Base-by-base conservation (phyloP, 2,888 invertebrate genomes). In the Ormyrus rosae region DNA sequence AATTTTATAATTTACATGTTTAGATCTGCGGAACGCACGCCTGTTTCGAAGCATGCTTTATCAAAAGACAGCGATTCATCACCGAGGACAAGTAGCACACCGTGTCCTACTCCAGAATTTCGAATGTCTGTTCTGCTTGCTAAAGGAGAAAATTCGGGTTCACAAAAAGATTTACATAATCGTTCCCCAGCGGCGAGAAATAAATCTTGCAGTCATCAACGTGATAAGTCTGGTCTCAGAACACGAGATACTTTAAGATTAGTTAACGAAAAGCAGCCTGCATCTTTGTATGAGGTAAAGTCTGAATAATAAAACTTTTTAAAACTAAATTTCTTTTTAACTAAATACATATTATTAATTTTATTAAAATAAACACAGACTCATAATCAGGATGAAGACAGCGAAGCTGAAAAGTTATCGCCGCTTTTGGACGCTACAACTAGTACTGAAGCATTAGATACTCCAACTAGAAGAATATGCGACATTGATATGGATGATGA, bases 341-440 rank as follows among this genome's bases (percentile, higher is more conserved):
- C 50, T 19, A 19, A 19, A n/a, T 13, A 50, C 5, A 8, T 7
- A 51, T 65, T 61, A 56, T 45, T 58, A 48, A 46, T 13, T 45
- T 45, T 8, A 61, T 34, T 34, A 34, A 45, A 45, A 45, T n/a
- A 45, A 45, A 61, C 45, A 9, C 10, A 82, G 82, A 85, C 86
- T 2, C 88, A 92, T 87, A 92, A 92, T 56, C 91, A 92, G 64
- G 96, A 95, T 86, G 95, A 95, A 84, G 96, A 96, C 88, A 96
- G 96, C 88, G 96, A 96, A 90, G 95, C 95, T 69, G 96, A 96
- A 91, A 94, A 96, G 85, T 91, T 96, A 75, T 96, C 96, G 19
- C 96, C 96, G 19, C 91, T 96, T 53, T 92, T 96, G 45, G 92
- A 93, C 72, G 88, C 90, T 55, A 87, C 89, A 3, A 88, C 89